A percentile compares a stretch with the other conserved stretches of the same genome.
Conservation (phyloP, 2,113 vertebrate species). For the Parus major region DNA sequence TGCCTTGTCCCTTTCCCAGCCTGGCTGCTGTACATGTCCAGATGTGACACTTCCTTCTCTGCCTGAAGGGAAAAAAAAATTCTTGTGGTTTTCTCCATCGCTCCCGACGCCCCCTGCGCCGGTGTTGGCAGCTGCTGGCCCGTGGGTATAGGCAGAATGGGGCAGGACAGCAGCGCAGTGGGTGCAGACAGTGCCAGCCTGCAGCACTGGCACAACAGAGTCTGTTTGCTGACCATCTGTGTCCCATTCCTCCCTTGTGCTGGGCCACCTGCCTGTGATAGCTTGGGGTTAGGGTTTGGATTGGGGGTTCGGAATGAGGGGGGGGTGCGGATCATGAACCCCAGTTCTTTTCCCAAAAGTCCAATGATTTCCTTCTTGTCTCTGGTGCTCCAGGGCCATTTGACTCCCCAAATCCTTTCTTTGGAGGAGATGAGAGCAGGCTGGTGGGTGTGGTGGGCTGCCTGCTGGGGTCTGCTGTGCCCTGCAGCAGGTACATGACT, state of each 20-base stretch:
- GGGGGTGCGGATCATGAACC: background rate
- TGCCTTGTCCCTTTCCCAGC: background rate
- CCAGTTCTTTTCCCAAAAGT: background rate
- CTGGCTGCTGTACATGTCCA: background rate
- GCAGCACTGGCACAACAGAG: background rate
- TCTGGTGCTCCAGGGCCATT: background rate
- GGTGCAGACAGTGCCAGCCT: background rate
- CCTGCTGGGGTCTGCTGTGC: background rate
- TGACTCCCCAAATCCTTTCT: background rate
- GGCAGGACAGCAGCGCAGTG: accelerated
- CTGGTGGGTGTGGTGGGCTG: background rate
- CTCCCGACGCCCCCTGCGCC: accelerated
- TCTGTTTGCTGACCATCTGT: background rate
- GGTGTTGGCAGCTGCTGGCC: background rate
- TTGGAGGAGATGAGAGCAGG: background rate
- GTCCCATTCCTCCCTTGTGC: background rate
- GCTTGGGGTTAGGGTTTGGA: too few species aligned
- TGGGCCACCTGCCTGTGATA: background rate
- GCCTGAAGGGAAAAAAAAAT: background rate
- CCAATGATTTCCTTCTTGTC: background rate
- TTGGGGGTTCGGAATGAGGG: too few species aligned
- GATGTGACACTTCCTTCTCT: background rate
- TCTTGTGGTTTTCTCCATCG: background rate
- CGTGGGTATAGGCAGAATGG: accelerated
- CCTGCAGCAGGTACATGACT: background rate